Conservation (phyloP, 1,140 invertebrate species). For the Eueides isabella region DNA sequence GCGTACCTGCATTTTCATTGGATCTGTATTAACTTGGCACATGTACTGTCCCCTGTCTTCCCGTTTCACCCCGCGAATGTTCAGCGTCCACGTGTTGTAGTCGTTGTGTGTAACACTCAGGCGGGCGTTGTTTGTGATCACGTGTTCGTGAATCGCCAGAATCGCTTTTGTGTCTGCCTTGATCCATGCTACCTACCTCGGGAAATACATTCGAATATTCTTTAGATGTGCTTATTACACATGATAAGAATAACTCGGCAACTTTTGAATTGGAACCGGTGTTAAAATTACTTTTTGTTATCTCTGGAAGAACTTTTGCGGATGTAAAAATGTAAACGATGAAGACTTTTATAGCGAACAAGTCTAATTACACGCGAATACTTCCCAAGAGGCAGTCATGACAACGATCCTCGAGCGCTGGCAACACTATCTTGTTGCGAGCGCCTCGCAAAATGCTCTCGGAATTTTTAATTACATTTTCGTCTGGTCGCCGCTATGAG, state of each 20-base stretch:
- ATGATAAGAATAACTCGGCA: background rate
- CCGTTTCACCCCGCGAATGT: slow-evolving; percentile 90
- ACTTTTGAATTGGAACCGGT: background rate
- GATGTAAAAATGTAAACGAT: slow-evolving; percentile 58
- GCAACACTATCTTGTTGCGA: slow-evolving; percentile 80
- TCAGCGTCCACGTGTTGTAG: slow-evolving; percentile 93
- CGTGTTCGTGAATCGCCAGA: slow-evolving; percentile 94
- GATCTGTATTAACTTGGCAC: slow-evolving; percentile 83
- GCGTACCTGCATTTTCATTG: slow-evolving; percentile 94
- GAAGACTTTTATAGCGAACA: slow-evolving; percentile 70
- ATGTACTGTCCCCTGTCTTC: slow-evolving; percentile 91
- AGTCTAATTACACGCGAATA: slow-evolving; percentile 80
- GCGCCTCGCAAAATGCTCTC: slow-evolving; percentile 75
- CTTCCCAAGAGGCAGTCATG: slow-evolving; percentile 74
- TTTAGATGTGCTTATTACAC: slow-evolving; percentile 28
- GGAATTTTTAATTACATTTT: slow-evolving; percentile 83
- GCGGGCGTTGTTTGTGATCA: slow-evolving; percentile 94
- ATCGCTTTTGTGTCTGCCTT: slow-evolving; percentile 96
- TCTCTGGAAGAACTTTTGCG: slow-evolving; percentile 35
- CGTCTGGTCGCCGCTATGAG: slow-evolving; percentile 75
- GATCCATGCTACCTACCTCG: slow-evolving; percentile 93
- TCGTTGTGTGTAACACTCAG: slow-evolving; percentile 93
- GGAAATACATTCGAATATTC: slow-evolving; percentile 41
- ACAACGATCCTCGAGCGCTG: slow-evolving; percentile 68
- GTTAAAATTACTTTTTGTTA: slow-evolving; percentile 30